These are phyloP conservation scores for Parotia lawesii DNA, from an alignment of 2,113 vertebrate genomes.

Conservation along the genomic window DNA sequence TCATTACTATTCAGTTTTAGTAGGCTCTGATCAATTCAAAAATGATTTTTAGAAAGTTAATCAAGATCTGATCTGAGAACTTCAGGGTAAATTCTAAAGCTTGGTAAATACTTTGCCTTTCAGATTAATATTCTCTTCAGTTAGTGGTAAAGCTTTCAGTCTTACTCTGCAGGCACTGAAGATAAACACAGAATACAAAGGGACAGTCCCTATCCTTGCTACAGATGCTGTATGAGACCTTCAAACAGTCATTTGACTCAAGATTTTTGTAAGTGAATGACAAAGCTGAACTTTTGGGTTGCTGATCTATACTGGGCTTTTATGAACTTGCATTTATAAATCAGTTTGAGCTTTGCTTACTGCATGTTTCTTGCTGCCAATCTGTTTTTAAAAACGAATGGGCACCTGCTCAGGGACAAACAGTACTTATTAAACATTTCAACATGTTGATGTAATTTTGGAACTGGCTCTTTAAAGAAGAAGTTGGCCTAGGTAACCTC, in stretches of 20 bases:
- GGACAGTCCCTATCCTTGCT: background rate
- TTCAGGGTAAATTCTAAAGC: background rate
- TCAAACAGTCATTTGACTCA: background rate
- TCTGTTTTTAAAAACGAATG: background rate
- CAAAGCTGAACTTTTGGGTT: background rate
- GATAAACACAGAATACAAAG: background rate
- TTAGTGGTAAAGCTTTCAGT: background rate
- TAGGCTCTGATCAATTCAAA: background rate
- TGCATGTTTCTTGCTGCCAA: background rate
- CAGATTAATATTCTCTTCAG: background rate
- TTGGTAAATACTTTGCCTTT: background rate
- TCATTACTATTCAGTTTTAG: background rate
- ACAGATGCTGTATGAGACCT: background rate
- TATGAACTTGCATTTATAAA: background rate
- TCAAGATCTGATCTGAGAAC: background rate
- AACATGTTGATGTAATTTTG: background rate
- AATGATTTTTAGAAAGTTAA: constrained; percentile 17
- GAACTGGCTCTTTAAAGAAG: background rate
- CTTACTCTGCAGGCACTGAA: background rate
- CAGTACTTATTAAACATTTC: background rate
- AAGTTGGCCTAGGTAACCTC: background rate
- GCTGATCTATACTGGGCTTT: background rate
- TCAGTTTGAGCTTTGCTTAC: background rate
- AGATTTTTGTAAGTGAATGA: background rate
- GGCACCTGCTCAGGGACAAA: background rate